phyloP scores from a whole-genome alignment of 2,113 vertebrate genomes.

The Clinocottus analis region DNA sequence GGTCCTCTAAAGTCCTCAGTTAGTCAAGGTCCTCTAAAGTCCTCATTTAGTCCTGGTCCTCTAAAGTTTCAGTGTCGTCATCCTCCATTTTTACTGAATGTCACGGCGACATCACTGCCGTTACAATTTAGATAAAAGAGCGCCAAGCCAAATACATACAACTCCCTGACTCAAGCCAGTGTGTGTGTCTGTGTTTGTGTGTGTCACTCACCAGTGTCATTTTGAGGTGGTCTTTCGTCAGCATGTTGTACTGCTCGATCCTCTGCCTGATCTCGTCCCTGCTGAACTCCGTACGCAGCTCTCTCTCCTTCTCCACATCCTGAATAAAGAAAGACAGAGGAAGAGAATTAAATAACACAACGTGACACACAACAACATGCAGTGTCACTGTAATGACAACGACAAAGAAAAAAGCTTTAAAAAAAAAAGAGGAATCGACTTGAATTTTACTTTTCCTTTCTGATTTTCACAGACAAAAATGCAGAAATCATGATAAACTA shows the following conservation, averaged over 20 bases:
- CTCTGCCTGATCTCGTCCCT: constrained; percentile 92
- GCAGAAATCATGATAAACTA: too few species aligned
- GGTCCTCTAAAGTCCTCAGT: too few species aligned
- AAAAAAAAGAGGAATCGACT: too few species aligned
- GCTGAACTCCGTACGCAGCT: constrained; percentile 89
- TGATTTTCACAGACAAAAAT: too few species aligned
- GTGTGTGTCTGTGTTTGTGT: neutral
- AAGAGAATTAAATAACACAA: constrained; percentile 20
- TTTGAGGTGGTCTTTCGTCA: constrained; percentile 93
- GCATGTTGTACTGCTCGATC: constrained; percentile 90
- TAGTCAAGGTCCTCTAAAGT: too few species aligned
- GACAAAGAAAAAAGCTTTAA: neutral
- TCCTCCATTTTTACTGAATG: neutral
- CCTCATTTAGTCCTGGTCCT: too few species aligned
- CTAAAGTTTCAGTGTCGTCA: too few species aligned
- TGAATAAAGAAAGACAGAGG: constrained; percentile 79
- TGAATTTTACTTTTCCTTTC: too few species aligned
- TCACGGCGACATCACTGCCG: too few species aligned
- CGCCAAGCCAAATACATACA: too few species aligned
- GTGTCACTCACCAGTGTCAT: constrained; percentile 92
- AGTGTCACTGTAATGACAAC: neutral
- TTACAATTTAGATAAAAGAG: too few species aligned
- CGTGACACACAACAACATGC: neutral
- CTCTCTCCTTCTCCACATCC: constrained; percentile 94
- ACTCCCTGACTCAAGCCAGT: too few species aligned